These are phyloP conservation scores for Procapra przewalskii DNA, from an alignment of 2,113 vertebrate species.

Conservation along the genomic window DNA sequence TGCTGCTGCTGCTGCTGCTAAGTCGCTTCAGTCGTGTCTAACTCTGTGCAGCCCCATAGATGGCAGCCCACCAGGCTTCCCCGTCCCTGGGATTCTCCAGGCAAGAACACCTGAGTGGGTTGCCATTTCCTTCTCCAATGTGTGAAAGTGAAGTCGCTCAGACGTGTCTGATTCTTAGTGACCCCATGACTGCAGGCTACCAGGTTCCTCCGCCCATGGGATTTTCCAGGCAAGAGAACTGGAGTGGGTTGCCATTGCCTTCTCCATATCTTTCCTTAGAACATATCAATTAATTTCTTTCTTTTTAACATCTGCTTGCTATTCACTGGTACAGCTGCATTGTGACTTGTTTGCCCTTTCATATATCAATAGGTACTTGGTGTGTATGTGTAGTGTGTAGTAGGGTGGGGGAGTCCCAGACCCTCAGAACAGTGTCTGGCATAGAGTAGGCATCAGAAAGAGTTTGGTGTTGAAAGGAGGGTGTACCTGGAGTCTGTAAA, in stretches of 20 bases:
- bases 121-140: no score
- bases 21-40: fast-evolving
- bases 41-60: neutral
- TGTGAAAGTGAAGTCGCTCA: no score
- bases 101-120: no score
- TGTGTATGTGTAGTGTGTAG: neutral
- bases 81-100: no score
- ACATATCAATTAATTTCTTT: neutral
- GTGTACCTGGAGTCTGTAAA: neutral
- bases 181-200: no score
- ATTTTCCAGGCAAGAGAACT: no score
- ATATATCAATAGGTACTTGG: neutral
- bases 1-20: no score
- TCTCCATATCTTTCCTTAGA: neutral
- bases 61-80: no score
- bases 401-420: neutral
- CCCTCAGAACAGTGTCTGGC: neutral
- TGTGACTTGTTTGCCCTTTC: neutral
- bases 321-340: neutral
- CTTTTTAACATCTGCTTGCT: neutral
- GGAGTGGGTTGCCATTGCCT: no score
- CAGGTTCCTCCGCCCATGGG: no score
- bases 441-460: neutral
- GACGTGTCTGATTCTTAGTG: no score
- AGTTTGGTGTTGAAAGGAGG: neutral